Evolutionary conservation across 2,113 vertebrate species (phyloP), one percentile per base, ranked within the genome.

Genomic region (Silurus glanis): DNA sequence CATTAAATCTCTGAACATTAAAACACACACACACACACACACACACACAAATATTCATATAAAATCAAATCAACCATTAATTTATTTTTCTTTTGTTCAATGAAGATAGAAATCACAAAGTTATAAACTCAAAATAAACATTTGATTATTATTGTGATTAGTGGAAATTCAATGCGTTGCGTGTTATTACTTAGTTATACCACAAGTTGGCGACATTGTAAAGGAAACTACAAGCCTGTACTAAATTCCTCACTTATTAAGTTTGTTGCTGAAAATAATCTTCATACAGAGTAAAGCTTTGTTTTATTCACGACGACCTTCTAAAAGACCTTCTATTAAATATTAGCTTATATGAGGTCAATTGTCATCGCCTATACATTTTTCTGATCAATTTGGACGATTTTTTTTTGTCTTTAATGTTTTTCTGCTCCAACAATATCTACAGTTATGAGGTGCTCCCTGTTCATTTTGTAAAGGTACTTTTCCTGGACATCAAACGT

Each of bases 191-290:
- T 45, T 37, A 49, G 37, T 80, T 49, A 6, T 28, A 75, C 85
- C 90, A 83, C 86, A 55, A 90, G 91, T 61, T 51, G 79, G 86
- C 13, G 82, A 69, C 51, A 51, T 86, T 17, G 13, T 17, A 0
- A 17, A 37, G 37, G 66, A 69, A 14, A 69, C 66, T 37, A 14
- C n/a, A 45, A 37, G 13, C 9, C 19, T 74, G 12, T 69, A 4
- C 25, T 19, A 47, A 72, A 47, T 72, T 9, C 37, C 37, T 47
- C 16, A 19, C 23, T 17, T 67, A 71, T 71, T 37, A 37, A 0
- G 28, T 71, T n/a, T 53, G 47, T n/a, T n/a, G 47, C 9, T 21
- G 17, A 72, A 75, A 53, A n/a, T 23, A 1, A 23, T 75, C 19
- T 74, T 9, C 3, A 37, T 37, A 37, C 28, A 71, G 69, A 47